Conservation (phyloP, 2,888 invertebrate genomes). For the Synergus umbraculus region DNA sequence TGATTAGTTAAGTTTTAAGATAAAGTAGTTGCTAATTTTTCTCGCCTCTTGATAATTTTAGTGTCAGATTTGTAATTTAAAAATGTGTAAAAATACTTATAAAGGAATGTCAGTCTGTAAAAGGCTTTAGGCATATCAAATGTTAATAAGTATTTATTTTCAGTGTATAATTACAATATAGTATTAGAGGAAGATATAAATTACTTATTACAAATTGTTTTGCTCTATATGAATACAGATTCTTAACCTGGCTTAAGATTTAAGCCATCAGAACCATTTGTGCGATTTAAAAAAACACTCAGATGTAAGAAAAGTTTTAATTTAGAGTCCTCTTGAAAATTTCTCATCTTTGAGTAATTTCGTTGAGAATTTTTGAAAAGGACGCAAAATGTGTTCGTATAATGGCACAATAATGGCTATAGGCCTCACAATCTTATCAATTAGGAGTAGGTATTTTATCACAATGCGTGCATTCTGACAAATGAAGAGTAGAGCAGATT, state of each 20-base stretch:
- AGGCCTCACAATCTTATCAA: neutral
- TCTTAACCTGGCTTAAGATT: neutral
- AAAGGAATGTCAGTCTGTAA: neutral
- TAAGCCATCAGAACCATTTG: constrained; percentile 11
- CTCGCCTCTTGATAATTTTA: constrained; percentile 3
- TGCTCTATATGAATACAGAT: neutral
- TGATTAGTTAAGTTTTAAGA: constrained; percentile 7
- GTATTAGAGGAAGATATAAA: constrained; percentile 28
- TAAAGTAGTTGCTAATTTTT: neutral
- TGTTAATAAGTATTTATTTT: constrained; percentile 34
- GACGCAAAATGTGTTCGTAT: neutral
- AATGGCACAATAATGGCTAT: neutral
- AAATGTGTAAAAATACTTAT: neutral
- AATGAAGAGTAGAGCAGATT: neutral
- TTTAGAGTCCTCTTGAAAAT: constrained; percentile 7
- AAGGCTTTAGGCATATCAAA: constrained; percentile 27
- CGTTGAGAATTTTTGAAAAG: neutral
- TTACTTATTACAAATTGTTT: constrained; percentile 9
- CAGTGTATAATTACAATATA: constrained; percentile 30
- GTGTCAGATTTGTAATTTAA: neutral
- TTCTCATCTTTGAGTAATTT: neutral
- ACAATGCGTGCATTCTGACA: neutral
- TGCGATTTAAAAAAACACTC: constrained; percentile 20
- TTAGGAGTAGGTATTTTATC: neutral
- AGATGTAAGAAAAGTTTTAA: neutral